Percentiles rank a stretch among this genome's conserved stretches.
Evolutionary conservation across 2,113 vertebrate species (phyloP).

Genomic region (Zosterops borbonicus): DNA sequence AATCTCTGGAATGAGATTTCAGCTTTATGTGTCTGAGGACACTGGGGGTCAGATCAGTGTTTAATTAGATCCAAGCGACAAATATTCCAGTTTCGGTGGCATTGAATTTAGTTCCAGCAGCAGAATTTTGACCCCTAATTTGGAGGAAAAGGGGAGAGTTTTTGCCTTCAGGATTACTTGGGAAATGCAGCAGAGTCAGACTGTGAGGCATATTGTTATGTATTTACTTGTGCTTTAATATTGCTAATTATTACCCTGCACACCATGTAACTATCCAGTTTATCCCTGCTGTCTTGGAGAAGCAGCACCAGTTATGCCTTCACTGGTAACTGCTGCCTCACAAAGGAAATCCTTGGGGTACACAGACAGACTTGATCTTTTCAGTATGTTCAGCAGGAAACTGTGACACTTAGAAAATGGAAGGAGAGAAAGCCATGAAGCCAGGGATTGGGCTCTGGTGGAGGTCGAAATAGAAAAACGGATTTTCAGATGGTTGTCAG

Average conservation of each 20-base stretch:
- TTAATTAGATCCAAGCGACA: neutral
- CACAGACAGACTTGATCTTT: neutral
- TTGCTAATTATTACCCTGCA: neutral
- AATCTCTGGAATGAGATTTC: neutral
- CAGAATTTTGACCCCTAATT: neutral
- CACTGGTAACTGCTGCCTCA: slow-evolving; percentile 1
- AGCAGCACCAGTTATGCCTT: slow-evolving; percentile 28
- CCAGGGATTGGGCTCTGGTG: neutral
- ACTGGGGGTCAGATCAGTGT: neutral
- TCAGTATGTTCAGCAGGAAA: neutral
- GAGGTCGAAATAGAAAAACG: neutral
- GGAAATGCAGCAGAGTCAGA: neutral
- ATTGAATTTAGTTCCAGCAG: neutral
- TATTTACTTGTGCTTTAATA: neutral
- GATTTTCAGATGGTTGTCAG: neutral
- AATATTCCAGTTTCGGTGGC: neutral
- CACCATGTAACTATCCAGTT: neutral
- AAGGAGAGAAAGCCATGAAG: neutral
- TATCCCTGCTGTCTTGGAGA: neutral
- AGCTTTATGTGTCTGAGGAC: neutral
- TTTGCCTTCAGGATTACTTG: neutral
- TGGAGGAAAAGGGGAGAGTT: neutral
- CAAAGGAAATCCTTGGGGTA: neutral
- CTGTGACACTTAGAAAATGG: neutral
- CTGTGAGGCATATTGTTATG: neutral